Evolutionary conservation across 2,888 invertebrate species (phyloP).

Genomic region (Aleiodes leptofemur): DNA sequence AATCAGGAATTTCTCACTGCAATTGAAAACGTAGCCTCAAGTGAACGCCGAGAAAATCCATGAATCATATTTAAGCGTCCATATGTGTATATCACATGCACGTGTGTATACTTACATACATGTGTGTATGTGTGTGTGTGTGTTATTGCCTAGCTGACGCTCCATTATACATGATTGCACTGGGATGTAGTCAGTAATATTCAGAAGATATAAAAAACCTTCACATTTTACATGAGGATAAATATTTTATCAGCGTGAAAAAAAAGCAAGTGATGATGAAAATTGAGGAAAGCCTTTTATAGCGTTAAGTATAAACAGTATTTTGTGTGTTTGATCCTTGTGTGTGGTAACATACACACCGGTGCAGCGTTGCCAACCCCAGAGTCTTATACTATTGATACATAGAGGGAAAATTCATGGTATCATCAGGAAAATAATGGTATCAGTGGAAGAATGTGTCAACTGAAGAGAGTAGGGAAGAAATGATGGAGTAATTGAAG

Average conservation of each 20-base stretch:
- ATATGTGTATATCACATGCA: no score
- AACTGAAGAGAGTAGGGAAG: no score
- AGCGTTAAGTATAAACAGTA: neutral
- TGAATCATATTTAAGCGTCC: slow-evolving; percentile 20
- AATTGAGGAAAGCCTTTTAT: slow-evolving; percentile 1
- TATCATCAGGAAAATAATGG: no score
- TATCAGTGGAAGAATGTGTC: no score
- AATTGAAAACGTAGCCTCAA: slow-evolving; percentile 1
- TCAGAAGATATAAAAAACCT: neutral
- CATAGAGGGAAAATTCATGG: no score
- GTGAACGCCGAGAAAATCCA: slow-evolving; percentile 34
- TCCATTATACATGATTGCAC: slow-evolving; percentile 10
- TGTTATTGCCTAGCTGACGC: neutral
- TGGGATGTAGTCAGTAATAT: slow-evolving; percentile 2
- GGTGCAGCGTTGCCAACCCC: no score
- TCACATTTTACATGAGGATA: no score
- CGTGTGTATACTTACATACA: no score
- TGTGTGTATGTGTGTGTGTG: slow-evolving; percentile 1
- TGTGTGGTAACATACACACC: slow-evolving; percentile 3
- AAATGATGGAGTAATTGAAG: no score
- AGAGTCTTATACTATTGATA: no score
- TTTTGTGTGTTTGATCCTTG: neutral
- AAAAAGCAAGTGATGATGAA: neutral
- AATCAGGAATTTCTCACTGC: slow-evolving; percentile 53
- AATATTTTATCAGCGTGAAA: neutral